Conservation (phyloP, 2,797 vertebrate genomes). For the Labeo calbasu region DNA sequence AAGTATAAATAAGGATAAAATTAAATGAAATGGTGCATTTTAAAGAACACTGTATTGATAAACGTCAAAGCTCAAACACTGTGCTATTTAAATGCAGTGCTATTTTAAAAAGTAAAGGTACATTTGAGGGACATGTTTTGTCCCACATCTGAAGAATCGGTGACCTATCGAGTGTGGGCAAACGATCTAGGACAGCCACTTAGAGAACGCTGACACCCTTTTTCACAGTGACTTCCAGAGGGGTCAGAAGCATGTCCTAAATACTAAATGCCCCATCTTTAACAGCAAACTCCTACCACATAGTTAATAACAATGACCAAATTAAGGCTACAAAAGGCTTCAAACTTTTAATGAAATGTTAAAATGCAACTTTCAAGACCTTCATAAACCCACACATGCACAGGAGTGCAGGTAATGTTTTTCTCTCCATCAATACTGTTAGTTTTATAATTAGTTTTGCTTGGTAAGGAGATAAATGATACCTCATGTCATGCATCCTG, state of each 20-base stretch:
- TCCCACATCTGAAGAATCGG: slow-evolving; percentile 1
- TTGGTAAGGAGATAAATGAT: no score
- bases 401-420: not conserved
- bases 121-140: slow-evolving; percentile 19
- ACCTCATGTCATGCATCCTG: no score
- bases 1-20: not conserved
- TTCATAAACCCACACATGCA: not conserved
- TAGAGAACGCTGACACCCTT: slow-evolving; percentile 29
- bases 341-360: not conserved
- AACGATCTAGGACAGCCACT: slow-evolving; percentile 34
- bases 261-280: slow-evolving; percentile 25
- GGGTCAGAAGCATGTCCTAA: slow-evolving; percentile 28
- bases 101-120: slow-evolving; percentile 11
- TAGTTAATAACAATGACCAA: not conserved
- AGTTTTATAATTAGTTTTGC: not conserved
- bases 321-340: not conserved
- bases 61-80: not conserved
- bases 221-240: slow-evolving; percentile 28
- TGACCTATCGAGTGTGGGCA: slow-evolving; percentile 6
- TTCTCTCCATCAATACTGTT: not conserved
- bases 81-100: not conserved
- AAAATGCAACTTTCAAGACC: not conserved
- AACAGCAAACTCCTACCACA: not conserved
- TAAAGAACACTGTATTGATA: not conserved
- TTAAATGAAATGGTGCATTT: not conserved